Evolutionary conservation across 2,113 vertebrate genomes (phyloP), one percentile per base, ranked within the genome.

Genomic region (Nothoprocta pentlandii): DNA sequence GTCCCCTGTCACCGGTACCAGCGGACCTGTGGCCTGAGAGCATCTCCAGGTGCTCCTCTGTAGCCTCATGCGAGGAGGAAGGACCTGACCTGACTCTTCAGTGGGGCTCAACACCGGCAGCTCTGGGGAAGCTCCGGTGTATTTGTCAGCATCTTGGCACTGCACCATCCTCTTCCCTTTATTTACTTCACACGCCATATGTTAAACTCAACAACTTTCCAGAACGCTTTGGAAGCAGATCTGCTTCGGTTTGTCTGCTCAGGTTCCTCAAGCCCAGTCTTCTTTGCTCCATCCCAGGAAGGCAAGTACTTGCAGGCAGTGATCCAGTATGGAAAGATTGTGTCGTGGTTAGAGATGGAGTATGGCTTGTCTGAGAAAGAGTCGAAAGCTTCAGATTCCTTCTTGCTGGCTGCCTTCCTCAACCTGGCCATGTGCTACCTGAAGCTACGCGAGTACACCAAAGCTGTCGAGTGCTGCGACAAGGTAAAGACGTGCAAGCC

Each of bases 371-470:
- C 98, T 1, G 96, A 97, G 10, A 98, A 98, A 75, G 98, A 99
- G 63, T 98, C 98, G 0, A 98, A 98, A 95, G 97, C 94, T 53
- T 98, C 99, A 0, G 97, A 98, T 25, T 97, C 98, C 1, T 98
- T 98, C 47, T 92, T 99, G 32, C 94, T 99, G 56, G 98, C 98
- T 20, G 98, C 99, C 62, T 98, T 99, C 94, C 98, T 99, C 80
- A 99, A 99, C 96, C 97, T 99, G 93, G 99, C 99, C 26, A 97
- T 99, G 98, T 99, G 99, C 97, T 98, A 98, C 97, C 97, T 99
- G 96, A 98, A 99, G 71, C 94, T 99, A 13, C 94, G 98, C 6
- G 99, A 99, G 8, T 99, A 98, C 39, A 44, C 97, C 89, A 98
- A 98, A 91, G 98, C 96, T 0, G 98, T 99, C 1, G 99, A 99